These are phyloP conservation scores for Eulemur albifrons DNA, from an alignment of 2,797 vertebrate species.

Conservation along the genomic window DNA sequence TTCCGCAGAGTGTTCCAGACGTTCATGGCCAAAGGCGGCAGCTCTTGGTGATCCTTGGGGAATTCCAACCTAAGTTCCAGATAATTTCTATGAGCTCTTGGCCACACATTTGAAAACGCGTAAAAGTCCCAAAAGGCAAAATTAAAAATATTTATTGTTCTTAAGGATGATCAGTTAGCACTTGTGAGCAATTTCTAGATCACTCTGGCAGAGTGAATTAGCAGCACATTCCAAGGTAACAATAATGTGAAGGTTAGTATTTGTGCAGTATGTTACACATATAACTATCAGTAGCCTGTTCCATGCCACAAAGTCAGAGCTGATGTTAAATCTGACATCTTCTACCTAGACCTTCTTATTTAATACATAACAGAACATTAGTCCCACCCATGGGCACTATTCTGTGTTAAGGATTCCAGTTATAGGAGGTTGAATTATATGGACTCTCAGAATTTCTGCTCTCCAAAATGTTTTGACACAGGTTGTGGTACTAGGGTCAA, in stretches of 20 bases:
- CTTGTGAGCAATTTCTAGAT: background rate
- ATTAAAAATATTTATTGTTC: background rate
- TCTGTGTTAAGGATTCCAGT: background rate
- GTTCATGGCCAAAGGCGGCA: background rate
- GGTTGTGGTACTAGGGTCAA: background rate
- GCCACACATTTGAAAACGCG: background rate
- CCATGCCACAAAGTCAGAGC: too few species aligned
- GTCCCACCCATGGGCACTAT: rapidly evolving
- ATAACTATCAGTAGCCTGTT: too few species aligned
- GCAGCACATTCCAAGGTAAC: background rate
- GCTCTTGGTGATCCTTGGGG: background rate
- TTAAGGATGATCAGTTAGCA: background rate
- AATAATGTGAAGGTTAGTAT: rapidly evolving
- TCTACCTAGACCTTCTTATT: background rate
- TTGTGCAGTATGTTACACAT: rapidly evolving
- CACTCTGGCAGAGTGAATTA: too few species aligned
- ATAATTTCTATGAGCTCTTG: background rate
- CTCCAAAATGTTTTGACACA: background rate
- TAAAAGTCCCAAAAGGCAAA: background rate
- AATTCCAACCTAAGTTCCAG: background rate
- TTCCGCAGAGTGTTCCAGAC: background rate
- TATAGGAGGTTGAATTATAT: rapidly evolving
- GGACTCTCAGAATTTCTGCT: background rate
- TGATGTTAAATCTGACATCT: background rate
- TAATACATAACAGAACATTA: background rate